phyloP scores from a whole-genome alignment of 2,797 vertebrate species.

The Craterocephalus amniculus region DNA sequence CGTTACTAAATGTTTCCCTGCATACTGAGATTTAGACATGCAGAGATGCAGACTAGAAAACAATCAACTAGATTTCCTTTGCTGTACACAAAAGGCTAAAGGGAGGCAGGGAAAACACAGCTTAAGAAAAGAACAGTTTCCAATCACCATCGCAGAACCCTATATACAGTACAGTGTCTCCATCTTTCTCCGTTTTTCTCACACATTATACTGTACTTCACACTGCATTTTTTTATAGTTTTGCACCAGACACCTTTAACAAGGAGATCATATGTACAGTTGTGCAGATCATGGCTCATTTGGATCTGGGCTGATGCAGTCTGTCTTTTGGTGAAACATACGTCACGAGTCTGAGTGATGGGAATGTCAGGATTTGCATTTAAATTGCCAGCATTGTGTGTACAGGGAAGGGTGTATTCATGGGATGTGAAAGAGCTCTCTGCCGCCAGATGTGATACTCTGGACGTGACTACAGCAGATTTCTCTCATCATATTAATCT shows the following conservation, averaged over 20 bases:
- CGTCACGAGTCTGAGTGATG: constrained; percentile 65
- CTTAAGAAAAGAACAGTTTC: constrained; percentile 35
- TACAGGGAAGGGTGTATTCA: constrained; percentile 62
- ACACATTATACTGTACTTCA: constrained; percentile 56
- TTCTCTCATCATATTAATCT: constrained; percentile 65
- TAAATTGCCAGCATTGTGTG: constrained; percentile 82
- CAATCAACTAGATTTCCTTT: constrained; percentile 31
- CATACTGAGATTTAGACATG: constrained; percentile 27
- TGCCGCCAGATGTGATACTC: constrained; percentile 54
- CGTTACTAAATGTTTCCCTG: constrained; percentile 45
- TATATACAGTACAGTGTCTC: constrained; percentile 29
- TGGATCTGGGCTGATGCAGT: constrained; percentile 60
- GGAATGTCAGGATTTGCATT: constrained; percentile 87
- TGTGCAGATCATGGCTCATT: constrained; percentile 62
- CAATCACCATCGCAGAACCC: constrained; percentile 30
- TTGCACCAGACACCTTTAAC: constrained; percentile 26
- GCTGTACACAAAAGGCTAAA: constrained; percentile 40
- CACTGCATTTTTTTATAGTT: constrained; percentile 20
- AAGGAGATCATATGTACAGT: constrained; percentile 64
- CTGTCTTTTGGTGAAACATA: constrained; percentile 55
- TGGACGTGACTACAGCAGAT: constrained; percentile 66
- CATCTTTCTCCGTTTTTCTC: constrained; percentile 12
- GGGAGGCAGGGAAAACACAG: constrained; percentile 20
- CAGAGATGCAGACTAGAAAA: constrained; percentile 18
- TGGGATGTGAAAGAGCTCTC: constrained; percentile 60